Evolutionary conservation across 2,797 vertebrate genomes (phyloP).

Genomic region (Malacoraja senta): DNA sequence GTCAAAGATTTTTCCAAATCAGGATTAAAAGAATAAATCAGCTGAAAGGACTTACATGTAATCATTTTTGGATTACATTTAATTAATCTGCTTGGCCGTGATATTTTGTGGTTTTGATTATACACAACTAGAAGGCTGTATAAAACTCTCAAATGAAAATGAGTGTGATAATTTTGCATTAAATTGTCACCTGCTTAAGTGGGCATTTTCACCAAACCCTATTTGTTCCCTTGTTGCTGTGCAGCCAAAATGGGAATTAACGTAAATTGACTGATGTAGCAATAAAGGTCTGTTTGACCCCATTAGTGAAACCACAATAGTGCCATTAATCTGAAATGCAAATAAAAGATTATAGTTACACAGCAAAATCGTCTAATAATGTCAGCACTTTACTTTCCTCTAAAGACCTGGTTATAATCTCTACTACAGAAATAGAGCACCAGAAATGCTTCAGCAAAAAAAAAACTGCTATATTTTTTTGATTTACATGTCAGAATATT

Average conservation of each 20-base stretch:
- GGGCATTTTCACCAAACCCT: background rate
- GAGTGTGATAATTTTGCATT: background rate
- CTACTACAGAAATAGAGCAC: background rate
- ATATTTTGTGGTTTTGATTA: conserved; percentile 7
- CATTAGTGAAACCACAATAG: background rate
- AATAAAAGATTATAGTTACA: background rate
- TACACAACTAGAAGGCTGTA: background rate
- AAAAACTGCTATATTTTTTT: background rate
- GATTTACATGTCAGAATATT: background rate
- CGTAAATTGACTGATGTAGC: background rate
- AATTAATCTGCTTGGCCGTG: conserved; percentile 11
- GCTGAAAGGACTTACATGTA: background rate
- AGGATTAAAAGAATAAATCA: conserved; percentile 31
- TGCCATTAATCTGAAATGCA: background rate
- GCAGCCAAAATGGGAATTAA: background rate
- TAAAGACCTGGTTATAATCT: background rate
- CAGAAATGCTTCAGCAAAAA: background rate
- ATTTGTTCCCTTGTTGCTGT: background rate
- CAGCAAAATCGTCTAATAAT: background rate
- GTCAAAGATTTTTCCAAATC: background rate
- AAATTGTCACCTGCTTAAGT: conserved; percentile 5
- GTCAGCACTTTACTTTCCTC: background rate
- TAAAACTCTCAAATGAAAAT: background rate
- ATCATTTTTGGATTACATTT: conserved; percentile 10
- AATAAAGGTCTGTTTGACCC: background rate